Conservation (phyloP, 64 coral and sea anemone genomes). For the Montipora sp. region DNA sequence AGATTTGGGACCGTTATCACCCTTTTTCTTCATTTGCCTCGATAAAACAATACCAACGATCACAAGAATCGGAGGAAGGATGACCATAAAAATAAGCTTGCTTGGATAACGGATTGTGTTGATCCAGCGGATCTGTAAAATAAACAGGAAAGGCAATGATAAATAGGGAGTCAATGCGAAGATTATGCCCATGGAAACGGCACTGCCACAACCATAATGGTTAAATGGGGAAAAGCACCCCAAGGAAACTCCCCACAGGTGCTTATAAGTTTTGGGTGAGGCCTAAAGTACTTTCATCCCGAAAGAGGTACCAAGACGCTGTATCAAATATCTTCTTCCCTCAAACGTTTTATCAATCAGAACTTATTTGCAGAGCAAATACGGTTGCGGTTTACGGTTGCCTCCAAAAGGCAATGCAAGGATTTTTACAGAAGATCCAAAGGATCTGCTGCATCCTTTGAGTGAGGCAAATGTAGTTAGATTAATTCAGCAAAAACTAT, state of each 20-base stretch:
- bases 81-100: constrained; percentile 81
- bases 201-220: no score
- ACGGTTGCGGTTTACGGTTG: no score
- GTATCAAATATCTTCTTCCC: no score
- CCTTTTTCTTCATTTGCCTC: not conserved
- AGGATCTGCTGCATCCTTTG: not conserved
- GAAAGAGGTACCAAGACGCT: no score
- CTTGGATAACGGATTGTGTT: constrained; percentile 45
- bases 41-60: constrained; percentile 62
- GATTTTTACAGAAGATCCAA: not conserved
- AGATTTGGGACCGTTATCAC: not conserved
- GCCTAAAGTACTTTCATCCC: no score
- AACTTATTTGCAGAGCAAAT: no score
- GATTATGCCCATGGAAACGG: no score
- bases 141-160: not conserved
- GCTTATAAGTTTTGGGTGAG: no score
- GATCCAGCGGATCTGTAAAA: constrained; percentile 80
- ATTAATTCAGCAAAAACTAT: not conserved
- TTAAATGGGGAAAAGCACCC: no score
- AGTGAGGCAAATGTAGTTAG: not conserved
- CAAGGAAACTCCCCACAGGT: no score
- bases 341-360: no score
- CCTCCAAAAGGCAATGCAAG: no score
- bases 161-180: not conserved
- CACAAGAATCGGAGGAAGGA: constrained; percentile 74